Base-by-base conservation (phyloP, 2,113 vertebrate genomes). In the Cyphomyrus plagiostoma region DNA sequence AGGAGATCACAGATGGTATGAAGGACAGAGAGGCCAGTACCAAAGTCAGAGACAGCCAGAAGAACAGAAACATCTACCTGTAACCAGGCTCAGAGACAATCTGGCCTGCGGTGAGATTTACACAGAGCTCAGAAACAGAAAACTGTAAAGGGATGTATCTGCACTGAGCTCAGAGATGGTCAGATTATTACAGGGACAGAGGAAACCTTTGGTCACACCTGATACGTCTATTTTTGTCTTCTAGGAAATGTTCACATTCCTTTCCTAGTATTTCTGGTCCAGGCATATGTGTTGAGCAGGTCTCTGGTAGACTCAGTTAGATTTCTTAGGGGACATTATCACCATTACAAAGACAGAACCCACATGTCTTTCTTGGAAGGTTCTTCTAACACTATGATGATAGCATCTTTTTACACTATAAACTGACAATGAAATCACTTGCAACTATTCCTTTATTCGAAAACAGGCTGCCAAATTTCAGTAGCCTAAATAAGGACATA, bases 391-490 rank as follows among this genome's bases (percentile, higher is more conserved):
- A 80, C 35, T 80, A 8, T 19, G 74, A 42, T 9, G 35, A 80
- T 80, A 5, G 1, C 17, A 13, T 42, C 30, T 80, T 80, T 80
- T 80, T 42, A 80, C 17, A 19, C 30, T 80, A 77, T 19, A 77
- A 77, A 77, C 70, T 35, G 35, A n/a, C 66, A 70, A 70, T 30
- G 1, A 74, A 35, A 74, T 74, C 66, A 74, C 66, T 30, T 26
- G 13, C 53, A 56, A 58, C 2, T 58, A 23, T 58, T 66, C 11
- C n/a, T 66, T 66, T 83, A 83, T 83, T 39, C 15, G 7, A 46
- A 49, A 85, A 49, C 45, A 85, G n/a, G 82, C 39, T 85, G 46
- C 90, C 90, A 92, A 90, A 90, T 93, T 89, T 87, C 82, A 90
- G 92, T 90, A 92, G 92, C 88, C 74, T 35, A 80, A 80, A 80